A percentile compares a stretch with the other conserved stretches of the same genome.
These are phyloP conservation scores for Emydura subglobosa DNA, from an alignment of 2,113 vertebrate species.

Conservation along the genomic window DNA sequence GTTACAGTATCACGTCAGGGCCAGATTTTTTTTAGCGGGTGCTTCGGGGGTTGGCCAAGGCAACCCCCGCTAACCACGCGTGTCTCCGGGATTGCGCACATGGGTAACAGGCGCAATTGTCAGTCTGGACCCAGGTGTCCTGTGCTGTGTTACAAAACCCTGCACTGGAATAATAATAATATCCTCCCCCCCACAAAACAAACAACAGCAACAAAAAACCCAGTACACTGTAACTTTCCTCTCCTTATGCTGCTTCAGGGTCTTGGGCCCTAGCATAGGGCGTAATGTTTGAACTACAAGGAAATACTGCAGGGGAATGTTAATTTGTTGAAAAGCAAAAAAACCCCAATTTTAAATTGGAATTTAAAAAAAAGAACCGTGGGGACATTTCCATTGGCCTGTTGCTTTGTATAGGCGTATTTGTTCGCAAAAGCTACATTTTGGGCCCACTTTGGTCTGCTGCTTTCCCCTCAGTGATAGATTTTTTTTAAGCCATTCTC, in stretches of 20 bases:
- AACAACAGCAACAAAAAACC: background rate
- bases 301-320: background rate
- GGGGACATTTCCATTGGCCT: background rate
- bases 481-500: background rate
- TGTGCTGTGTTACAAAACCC: background rate
- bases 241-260: background rate
- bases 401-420: background rate
- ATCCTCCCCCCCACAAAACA: no score
- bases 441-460: background rate
- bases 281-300: background rate
- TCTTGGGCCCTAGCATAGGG: background rate
- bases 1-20: background rate
- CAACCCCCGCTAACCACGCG: background rate
- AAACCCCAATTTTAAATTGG: background rate
- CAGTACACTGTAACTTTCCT: background rate
- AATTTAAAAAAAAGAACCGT: background rate
- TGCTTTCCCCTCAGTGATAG: background rate
- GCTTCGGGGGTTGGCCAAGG: background rate
- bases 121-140: background rate
- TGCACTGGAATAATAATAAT: background rate
- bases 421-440: background rate
- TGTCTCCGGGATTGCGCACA: no score
- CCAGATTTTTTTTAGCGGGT: background rate
- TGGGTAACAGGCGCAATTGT: background rate
- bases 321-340: background rate